Conservation (phyloP, 2,888 invertebrate species). For the Xanthia icteritia region DNA sequence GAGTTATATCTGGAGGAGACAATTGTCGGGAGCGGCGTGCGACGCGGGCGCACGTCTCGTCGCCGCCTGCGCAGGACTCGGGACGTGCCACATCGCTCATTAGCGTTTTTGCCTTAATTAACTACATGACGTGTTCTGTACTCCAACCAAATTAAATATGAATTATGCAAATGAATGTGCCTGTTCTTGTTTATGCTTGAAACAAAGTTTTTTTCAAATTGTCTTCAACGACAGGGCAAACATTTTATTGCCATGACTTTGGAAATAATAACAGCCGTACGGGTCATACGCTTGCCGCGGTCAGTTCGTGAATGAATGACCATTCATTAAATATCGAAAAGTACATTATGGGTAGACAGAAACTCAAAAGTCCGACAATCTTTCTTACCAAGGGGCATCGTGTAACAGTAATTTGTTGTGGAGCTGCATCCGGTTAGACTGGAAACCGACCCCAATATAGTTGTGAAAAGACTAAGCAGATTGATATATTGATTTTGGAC, state of each 20-base stretch:
- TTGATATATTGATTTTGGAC: not conserved
- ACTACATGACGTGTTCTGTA: constrained; percentile 33
- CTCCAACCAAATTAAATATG: constrained; percentile 43
- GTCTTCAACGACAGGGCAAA: constrained; percentile 17
- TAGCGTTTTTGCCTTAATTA: constrained; percentile 65
- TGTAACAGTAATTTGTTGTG: not conserved
- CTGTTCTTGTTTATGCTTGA: constrained; percentile 20
- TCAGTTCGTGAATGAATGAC: not conserved
- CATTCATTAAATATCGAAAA: not conserved
- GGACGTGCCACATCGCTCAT: constrained; percentile 53
- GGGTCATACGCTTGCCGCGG: not conserved
- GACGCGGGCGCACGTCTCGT: constrained; percentile 48
- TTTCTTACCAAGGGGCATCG: not conserved
- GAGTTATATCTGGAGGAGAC: constrained; percentile 58
- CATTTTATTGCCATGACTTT: constrained; percentile 27
- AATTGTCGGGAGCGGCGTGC: constrained; percentile 52
- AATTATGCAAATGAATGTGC: constrained; percentile 59
- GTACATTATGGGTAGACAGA: too few species aligned
- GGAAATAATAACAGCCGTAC: not conserved
- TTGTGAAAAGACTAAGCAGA: not conserved
- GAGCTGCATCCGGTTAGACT: not conserved
- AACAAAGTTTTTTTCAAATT: constrained; percentile 30
- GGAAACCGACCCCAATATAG: not conserved
- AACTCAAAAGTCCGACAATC: not conserved
- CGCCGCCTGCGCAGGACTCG: constrained; percentile 50